Conservation (phyloP, 2,113 vertebrate genomes). For the Myotis davidii region DNA sequence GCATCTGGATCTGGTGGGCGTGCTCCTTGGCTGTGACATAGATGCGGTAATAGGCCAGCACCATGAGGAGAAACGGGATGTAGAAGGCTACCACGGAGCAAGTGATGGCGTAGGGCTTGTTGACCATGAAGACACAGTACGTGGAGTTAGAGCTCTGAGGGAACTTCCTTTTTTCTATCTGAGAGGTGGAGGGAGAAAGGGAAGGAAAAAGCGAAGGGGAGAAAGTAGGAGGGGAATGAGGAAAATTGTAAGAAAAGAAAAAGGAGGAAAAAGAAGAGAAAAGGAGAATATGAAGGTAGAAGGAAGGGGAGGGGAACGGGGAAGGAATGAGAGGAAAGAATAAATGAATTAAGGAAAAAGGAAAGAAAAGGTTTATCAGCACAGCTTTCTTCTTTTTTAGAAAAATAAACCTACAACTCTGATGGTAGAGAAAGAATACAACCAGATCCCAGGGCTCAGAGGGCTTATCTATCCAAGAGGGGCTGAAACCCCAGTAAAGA, state of each 20-base stretch:
- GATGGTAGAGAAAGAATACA: not conserved
- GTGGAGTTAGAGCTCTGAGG: constrained; percentile 92
- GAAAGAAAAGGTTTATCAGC: constrained; percentile 20
- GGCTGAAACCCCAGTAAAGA: not conserved
- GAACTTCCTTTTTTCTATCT: constrained; percentile 94
- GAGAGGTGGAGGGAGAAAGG: constrained; percentile 21
- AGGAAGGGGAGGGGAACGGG: not conserved
- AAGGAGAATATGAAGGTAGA: not conserved
- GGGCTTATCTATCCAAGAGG: not conserved
- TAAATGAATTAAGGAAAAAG: not conserved
- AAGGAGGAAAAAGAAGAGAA: not conserved
- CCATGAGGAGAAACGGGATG: constrained; percentile 97
- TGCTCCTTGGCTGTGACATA: constrained; percentile 96
- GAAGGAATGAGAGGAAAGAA: not conserved
- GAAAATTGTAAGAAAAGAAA: not conserved
- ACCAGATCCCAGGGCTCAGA: not conserved
- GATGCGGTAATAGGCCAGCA: constrained; percentile 98
- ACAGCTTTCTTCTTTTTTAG: constrained; percentile 2
- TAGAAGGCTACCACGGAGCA: constrained; percentile 99
- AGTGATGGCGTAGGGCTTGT: constrained; percentile 98
- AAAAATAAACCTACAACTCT: not conserved
- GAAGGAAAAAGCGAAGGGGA: not conserved
- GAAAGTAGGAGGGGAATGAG: not conserved
- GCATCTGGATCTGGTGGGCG: constrained; percentile 93
- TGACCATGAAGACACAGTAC: constrained; percentile 98